Evolutionary conservation across 2,113 vertebrate genomes (phyloP).

Genomic region (Symphodus melops): DNA sequence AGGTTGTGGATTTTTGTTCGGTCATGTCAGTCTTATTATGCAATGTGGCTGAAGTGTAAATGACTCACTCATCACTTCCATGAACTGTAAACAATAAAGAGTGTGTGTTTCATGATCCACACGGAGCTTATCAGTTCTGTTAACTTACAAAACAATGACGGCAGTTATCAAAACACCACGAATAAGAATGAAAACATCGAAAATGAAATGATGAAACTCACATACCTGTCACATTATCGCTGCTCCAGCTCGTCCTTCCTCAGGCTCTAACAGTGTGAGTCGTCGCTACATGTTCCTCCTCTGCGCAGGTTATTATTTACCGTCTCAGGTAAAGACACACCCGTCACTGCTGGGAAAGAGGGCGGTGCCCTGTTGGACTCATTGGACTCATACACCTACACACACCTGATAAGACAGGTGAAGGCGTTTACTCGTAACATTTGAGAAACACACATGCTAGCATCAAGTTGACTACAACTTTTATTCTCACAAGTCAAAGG

Average conservation of each 20-base stretch:
- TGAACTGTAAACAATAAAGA: background rate
- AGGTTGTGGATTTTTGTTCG: background rate
- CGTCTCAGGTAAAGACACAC: background rate
- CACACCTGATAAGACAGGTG: background rate
- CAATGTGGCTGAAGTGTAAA: no score
- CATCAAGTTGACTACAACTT: no score
- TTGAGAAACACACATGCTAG: background rate
- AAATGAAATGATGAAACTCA: background rate
- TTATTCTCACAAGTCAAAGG: background rate
- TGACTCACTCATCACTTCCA: background rate
- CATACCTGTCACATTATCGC: slow-evolving; percentile 19
- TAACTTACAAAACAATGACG: background rate
- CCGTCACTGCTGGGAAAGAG: background rate
- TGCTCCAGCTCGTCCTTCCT: background rate
- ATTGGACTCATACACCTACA: slow-evolving; percentile 9
- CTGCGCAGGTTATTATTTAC: background rate
- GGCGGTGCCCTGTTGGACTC: background rate
- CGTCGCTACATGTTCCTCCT: background rate
- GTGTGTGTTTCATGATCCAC: background rate
- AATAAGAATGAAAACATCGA: no score
- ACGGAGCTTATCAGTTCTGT: background rate
- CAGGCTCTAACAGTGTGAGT: background rate
- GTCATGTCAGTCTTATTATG: background rate
- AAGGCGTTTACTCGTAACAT: background rate
- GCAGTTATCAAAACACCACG: no score